Percentiles rank a stretch among this genome's conserved stretches.
phyloP scores from a whole-genome alignment of 2,113 vertebrate species.

The Dipodomys ordii region DNA sequence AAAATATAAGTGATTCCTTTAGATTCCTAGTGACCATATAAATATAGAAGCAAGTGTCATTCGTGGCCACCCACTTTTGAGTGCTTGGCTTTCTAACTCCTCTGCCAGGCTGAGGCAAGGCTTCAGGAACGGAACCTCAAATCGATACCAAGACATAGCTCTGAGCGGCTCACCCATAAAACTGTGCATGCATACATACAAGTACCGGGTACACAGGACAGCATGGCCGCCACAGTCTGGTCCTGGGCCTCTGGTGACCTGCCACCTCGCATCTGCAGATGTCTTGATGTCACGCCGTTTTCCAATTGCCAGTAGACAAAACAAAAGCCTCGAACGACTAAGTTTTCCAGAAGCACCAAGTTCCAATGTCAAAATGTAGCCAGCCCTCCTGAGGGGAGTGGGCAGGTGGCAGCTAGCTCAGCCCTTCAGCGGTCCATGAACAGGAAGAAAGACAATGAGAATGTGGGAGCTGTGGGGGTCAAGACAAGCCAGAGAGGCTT shows the following conservation, averaged over 20 bases:
- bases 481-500: background rate
- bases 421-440: background rate
- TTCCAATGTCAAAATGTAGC: background rate
- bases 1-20: constrained; percentile 57
- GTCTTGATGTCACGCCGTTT: background rate
- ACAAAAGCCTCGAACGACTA: background rate
- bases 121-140: background rate
- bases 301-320: background rate
- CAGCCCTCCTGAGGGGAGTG: background rate
- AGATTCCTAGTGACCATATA: constrained; percentile 8
- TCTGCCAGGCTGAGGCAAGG: background rate
- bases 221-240: background rate
- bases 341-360: background rate
- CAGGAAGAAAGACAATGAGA: background rate
- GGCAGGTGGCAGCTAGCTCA: background rate
- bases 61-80: background rate
- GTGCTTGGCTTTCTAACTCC: background rate
- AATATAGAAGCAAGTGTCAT: constrained; percentile 15
- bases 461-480: too few relatives aligned
- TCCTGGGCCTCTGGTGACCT: background rate
- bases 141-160: fast-evolving
- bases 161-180: background rate
- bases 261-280: background rate
- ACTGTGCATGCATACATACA: fast-evolving
- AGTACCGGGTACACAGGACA: fast-evolving